Evolutionary conservation across 2,888 invertebrate species (phyloP), one percentile per base, ranked within the genome.

Genomic region (Amiota communis): DNA sequence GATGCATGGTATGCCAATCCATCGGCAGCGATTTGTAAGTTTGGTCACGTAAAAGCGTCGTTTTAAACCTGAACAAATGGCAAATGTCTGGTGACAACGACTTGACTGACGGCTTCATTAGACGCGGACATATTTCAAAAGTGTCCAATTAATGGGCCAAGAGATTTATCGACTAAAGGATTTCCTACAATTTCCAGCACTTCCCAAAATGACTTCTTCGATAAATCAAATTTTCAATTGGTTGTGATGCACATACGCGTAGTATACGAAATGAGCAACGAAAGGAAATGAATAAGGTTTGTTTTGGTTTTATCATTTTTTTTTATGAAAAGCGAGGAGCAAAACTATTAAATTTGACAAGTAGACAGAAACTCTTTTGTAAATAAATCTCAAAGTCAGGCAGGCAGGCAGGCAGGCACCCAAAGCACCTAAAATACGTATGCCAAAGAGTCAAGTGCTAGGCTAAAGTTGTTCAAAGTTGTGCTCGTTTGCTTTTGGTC

Each of bases 1-100:
- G 36, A 36, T 36, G 36, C 6, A 36, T 36, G 36, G 4, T 6
- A 36, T 36, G 36, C 36, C 36, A 36, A 59, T 75, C 79, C 78
- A 84, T 85, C 86, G 78, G 65, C 20, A 75, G 81, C 76, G 76
- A 85, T 84, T 86, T 78, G 79, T 86, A 86, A 76, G 85, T 81
- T 74, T 61, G 83, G 89, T 88, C 89, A 88, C 88, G 88, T 88
- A 88, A 83, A 80, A 83, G 79, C 75, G 72, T 77, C 75, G 79
- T 85, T 85, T 76, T 74, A 71, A 78, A 76, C 74, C 78, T 76
- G 77, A 77, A 80, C 80, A 81, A 81, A 85, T 84, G 75, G 80
- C 77, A 76, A 78, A 77, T 79, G 81, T 79, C 83, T 81, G 79
- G 79, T 85, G 83, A 84, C 84, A 84, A 84, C 79, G 80, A 79